Evolutionary conservation across 2,113 vertebrate species (phyloP).

Genomic region (Grantiella picta): DNA sequence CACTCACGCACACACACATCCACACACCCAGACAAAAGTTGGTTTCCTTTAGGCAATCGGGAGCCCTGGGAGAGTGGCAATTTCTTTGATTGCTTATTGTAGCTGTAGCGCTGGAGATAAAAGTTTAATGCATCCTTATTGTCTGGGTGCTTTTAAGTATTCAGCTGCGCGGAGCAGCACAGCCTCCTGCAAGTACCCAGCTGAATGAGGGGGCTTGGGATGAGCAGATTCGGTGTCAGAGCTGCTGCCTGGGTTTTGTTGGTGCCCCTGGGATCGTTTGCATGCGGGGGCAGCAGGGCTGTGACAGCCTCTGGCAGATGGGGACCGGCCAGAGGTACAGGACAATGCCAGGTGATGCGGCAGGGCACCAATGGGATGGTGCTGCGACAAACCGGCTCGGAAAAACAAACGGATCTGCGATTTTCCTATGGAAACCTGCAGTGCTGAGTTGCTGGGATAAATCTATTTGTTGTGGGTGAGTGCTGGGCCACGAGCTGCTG

Average conservation of each 20-base stretch:
- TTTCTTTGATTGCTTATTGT: slow-evolving; percentile 48
- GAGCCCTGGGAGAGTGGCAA: slow-evolving; percentile 23
- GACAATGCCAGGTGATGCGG: background rate
- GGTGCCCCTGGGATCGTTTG: background rate
- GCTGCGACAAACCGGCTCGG: background rate
- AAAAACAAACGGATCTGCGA: background rate
- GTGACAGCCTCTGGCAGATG: background rate
- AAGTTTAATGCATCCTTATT: slow-evolving; percentile 41
- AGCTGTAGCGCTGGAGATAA: slow-evolving; percentile 44
- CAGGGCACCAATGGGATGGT: background rate
- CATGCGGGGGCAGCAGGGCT: background rate
- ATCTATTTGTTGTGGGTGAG: background rate
- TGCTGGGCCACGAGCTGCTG: background rate
- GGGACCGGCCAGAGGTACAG: background rate
- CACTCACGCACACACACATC: background rate
- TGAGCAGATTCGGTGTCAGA: background rate
- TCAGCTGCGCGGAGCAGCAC: background rate
- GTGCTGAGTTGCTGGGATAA: background rate
- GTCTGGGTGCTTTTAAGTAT: slow-evolving; percentile 40
- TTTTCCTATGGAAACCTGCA: background rate
- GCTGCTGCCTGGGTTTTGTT: background rate
- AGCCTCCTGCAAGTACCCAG: background rate
- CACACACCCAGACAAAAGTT: background rate
- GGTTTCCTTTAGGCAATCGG: slow-evolving; percentile 38
- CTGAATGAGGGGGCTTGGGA: background rate